Evolutionary conservation across 1,140 invertebrate species (phyloP).

Genomic region (Lutraria rhynchaena): DNA sequence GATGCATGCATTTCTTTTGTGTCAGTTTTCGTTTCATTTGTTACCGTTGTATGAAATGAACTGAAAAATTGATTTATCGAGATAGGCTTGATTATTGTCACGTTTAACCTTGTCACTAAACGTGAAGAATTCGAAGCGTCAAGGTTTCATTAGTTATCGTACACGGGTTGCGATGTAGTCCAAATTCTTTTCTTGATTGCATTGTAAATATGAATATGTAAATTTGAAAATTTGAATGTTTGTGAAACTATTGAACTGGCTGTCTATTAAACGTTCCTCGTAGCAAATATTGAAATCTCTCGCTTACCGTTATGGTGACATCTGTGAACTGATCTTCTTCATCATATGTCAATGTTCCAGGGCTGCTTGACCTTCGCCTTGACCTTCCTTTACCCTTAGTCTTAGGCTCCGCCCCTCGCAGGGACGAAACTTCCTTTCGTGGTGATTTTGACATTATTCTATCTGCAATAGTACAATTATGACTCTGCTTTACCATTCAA

Average conservation of each 20-base stretch:
- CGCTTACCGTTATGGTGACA: slow-evolving; percentile 28
- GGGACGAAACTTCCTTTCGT: slow-evolving; percentile 7
- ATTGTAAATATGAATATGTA: no score
- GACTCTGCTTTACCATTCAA: no score
- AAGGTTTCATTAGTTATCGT: no score
- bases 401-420: slow-evolving; percentile 13
- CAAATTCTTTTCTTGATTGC: no score
- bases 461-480: background rate
- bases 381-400: slow-evolving; percentile 13
- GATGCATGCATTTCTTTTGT: no score
- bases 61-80: no score
- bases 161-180: no score
- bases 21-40: no score
- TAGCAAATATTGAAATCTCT: background rate
- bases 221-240: background rate
- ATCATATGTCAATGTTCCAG: slow-evolving; percentile 2
- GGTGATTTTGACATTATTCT: slow-evolving; percentile 26
- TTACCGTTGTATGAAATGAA: no score
- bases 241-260: background rate
- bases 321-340: slow-evolving; percentile 30
- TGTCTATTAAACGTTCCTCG: background rate
- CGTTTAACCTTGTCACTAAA: no score
- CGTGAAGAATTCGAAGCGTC: no score
- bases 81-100: no score
- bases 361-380: background rate